Percentiles rank a stretch among this genome's conserved stretches.
Evolutionary conservation across 1,140 invertebrate genomes (phyloP).

Genomic region (Brachionus paranguensis): DNA sequence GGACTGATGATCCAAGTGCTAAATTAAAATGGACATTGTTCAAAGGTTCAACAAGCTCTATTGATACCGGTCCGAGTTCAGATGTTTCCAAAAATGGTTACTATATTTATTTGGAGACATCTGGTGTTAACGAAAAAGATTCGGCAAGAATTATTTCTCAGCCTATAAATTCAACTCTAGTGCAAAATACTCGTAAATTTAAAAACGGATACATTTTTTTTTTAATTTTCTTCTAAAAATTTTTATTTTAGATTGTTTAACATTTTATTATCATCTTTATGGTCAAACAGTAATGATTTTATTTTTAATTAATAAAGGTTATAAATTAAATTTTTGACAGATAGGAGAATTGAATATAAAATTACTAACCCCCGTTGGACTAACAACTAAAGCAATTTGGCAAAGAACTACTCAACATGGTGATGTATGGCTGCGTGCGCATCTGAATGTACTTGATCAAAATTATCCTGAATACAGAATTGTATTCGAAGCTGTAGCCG

Average conservation of each 20-base stretch:
- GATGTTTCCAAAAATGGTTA: conserved; percentile 57
- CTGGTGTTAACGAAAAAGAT: conserved; percentile 44
- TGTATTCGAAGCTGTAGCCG: background rate
- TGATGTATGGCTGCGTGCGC: background rate
- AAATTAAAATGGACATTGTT: conserved; percentile 48
- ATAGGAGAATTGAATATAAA: conserved; percentile 14
- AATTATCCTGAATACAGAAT: conserved; percentile 5
- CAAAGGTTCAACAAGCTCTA: conserved; percentile 43
- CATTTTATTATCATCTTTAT: conserved; percentile 20
- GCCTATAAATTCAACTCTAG: conserved; percentile 46
- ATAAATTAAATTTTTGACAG: background rate
- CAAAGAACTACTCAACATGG: background rate
- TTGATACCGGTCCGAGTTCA: conserved; percentile 55
- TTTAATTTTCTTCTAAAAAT: background rate
- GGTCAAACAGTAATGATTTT: background rate
- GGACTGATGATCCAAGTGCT: conserved; percentile 42
- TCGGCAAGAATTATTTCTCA: conserved; percentile 50
- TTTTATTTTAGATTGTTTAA: background rate
- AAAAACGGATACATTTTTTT: background rate
- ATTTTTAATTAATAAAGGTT: background rate
- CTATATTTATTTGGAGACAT: conserved; percentile 51
- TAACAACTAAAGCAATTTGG: background rate
- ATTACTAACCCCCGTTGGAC: background rate
- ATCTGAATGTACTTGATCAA: background rate
- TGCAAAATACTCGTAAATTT: background rate